phyloP scores from a whole-genome alignment of 2,113 vertebrate genomes.

The Spermophilus dauricus region DNA sequence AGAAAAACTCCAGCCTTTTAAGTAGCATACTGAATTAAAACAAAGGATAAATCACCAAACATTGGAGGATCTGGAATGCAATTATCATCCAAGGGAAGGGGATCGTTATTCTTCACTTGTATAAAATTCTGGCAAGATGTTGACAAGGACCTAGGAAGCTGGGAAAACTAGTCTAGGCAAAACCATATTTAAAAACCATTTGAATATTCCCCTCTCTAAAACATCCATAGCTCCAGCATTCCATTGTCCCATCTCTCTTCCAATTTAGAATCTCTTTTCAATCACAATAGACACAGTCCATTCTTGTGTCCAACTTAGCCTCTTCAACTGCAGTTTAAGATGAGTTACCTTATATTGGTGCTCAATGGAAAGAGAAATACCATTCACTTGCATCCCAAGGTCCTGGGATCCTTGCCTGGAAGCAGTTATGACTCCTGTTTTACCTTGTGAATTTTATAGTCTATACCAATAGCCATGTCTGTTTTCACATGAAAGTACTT shows the following conservation, averaged over 20 bases:
- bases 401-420: slow-evolving; percentile 1
- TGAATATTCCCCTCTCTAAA: slow-evolving; percentile 38
- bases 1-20: slow-evolving; percentile 62
- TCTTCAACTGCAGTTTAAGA: slow-evolving; percentile 33
- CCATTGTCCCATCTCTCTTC: slow-evolving; percentile 2
- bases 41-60: slow-evolving; percentile 73
- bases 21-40: slow-evolving; percentile 74
- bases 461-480: neutral
- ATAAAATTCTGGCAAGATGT: slow-evolving; percentile 49
- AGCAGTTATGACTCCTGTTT: slow-evolving; percentile 23
- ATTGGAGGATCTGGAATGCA: slow-evolving; percentile 30
- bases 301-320: slow-evolving; percentile 34
- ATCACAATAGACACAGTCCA: slow-evolving; percentile 41
- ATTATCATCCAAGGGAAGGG: neutral
- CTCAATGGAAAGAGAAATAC: slow-evolving; percentile 17
- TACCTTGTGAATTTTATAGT: slow-evolving; percentile 19
- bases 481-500: slow-evolving; percentile 43
- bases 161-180: slow-evolving; percentile 47
- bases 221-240: slow-evolving; percentile 45
- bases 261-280: slow-evolving; percentile 45
- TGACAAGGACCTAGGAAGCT: slow-evolving; percentile 38
- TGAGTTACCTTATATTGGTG: neutral
- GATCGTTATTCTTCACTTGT: slow-evolving; percentile 63
- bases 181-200: slow-evolving; percentile 48
- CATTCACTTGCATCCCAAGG: neutral